Base-by-base conservation (phyloP, 2,888 invertebrate genomes). In the Epinotia ramella region DNA sequence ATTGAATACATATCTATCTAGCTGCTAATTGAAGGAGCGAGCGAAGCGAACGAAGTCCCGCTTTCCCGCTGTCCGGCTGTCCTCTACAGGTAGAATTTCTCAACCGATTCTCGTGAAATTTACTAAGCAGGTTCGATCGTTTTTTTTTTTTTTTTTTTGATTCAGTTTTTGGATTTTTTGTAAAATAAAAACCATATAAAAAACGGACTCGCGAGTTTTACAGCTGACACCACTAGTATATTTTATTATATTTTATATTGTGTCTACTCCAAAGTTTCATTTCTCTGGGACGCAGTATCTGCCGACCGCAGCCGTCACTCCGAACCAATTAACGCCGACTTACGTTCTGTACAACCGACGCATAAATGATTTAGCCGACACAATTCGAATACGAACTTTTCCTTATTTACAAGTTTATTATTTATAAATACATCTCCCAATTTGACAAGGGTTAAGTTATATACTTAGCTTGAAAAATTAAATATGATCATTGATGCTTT, bases 401-500 rank as follows among this genome's bases (percentile, higher is more conserved):
- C 16, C 20, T n/a, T 73, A 59, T 69, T 64, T 49, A 73, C 68
- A 33, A 46, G 57, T 59, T 33, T 74, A 64, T 64, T 59, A 56
- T 63, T 40, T 24, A 71, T 60, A 28, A 7, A 16, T 60, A 56
- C 40, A 62, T 57, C 56, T 24, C 11, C 24, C 16, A 57, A 24
- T 67, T 66, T 60, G 16, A 65, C 3, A 33, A 46, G 44, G 59
- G 33, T 18, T 13, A 24, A 24, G 24, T 53, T 44, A n/a, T n/a
- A n/a, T n/a, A 62, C 49, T 24, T 67, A n/a, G 33, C 59, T 65
- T 60, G 53, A 64, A 56, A 60, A 60, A 67, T 69, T 66, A 65
- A 79, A 79, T 79, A 75, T 78, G 64, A 77, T 80, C 79, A 82
- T 80, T 79, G 69, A 77, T 79, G 77, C n/a, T 57, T 69, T 76